Conservation (phyloP, 2,113 vertebrate species). For the Chionodraco myersi region DNA sequence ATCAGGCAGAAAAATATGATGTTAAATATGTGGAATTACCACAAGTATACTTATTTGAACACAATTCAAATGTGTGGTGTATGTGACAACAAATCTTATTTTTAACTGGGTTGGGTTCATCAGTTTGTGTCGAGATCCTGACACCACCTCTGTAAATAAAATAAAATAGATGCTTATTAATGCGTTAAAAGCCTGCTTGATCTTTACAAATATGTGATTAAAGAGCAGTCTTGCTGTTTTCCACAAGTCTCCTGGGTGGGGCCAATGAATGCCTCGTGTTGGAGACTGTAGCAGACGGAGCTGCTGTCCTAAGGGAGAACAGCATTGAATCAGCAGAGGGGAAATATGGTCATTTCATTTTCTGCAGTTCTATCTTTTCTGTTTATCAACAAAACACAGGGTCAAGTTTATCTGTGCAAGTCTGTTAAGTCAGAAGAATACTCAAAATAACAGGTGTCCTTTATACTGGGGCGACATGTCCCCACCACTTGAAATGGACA, state of each 20-base stretch:
- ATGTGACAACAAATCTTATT: background rate
- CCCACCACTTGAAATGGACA: too few relatives aligned
- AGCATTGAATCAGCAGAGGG: background rate
- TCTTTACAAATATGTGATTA: constrained; percentile 27
- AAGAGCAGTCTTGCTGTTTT: constrained; percentile 34
- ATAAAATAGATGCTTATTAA: background rate
- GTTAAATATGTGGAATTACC: background rate
- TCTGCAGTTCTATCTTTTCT: background rate
- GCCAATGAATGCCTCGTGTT: constrained; percentile 28
- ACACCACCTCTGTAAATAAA: too few relatives aligned
- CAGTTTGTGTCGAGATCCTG: too few relatives aligned
- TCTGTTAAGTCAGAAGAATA: background rate
- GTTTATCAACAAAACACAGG: background rate
- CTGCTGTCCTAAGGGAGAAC: background rate
- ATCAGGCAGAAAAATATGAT: background rate
- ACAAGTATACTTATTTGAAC: background rate
- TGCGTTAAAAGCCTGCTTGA: background rate
- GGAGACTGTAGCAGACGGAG: constrained; percentile 17
- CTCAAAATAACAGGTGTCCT: background rate
- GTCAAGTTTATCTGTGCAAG: background rate
- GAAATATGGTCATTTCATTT: background rate
- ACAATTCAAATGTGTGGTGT: background rate
- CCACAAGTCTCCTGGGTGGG: constrained; percentile 12
- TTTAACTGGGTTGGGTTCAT: background rate
- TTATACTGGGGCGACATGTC: too few relatives aligned